Percentiles rank a stretch among this genome's conserved stretches.
Evolutionary conservation across 2,113 vertebrate genomes (phyloP).

Genomic region (Spermophilus dauricus): DNA sequence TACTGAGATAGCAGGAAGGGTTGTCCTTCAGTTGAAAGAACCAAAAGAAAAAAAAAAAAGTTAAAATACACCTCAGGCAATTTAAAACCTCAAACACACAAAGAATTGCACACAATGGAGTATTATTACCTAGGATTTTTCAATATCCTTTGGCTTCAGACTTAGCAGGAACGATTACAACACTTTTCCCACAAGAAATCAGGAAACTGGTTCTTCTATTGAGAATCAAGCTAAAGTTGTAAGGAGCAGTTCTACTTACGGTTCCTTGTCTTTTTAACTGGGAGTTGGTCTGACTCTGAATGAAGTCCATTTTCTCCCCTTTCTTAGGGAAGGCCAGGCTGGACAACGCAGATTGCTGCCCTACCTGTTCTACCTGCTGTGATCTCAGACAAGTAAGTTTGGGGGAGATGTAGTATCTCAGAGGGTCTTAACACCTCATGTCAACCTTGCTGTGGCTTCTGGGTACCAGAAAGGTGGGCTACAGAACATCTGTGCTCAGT

Average conservation of each 20-base stretch:
- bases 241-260: not conserved
- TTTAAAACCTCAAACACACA: not conserved
- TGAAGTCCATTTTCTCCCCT: accelerated
- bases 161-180: not conserved
- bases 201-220: not conserved
- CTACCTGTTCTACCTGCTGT: not conserved
- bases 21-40: not conserved
- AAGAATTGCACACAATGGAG: not conserved
- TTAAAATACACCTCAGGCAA: not conserved
- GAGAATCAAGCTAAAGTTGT: not conserved
- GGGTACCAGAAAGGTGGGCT: not conserved
- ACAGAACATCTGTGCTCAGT: not conserved
- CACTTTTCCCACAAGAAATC: not conserved
- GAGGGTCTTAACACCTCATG: not conserved
- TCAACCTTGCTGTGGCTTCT: not conserved
- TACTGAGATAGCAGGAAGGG: not conserved
- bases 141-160: not conserved
- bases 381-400: not conserved
- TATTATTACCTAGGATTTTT: not conserved
- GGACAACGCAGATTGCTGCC: not conserved
- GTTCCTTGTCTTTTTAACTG: not conserved
- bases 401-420: not conserved
- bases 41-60: not conserved
- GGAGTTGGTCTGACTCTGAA: too few relatives aligned
- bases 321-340: not conserved